These are phyloP conservation scores for Drosophila punjabiensis DNA, from an alignment of 1,140 invertebrate species.

Conservation along the genomic window DNA sequence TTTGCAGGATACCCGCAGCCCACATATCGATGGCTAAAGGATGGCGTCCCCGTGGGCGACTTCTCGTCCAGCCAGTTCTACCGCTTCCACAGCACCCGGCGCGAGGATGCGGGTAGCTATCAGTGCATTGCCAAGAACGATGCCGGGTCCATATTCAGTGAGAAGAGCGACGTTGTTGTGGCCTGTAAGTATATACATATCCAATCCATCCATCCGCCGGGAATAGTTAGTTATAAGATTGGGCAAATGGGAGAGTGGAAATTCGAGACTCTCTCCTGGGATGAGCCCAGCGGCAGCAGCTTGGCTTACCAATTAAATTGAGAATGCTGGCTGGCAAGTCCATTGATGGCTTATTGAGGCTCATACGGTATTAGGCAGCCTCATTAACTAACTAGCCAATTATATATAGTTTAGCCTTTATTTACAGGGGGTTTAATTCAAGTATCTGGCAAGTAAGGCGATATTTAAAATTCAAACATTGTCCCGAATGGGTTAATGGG, in stretches of 20 bases:
- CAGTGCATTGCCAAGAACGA: conserved; percentile 96
- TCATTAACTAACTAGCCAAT: conserved; percentile 6
- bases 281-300: background rate
- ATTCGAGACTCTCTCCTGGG: conserved; percentile 7
- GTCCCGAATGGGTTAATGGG: background rate
- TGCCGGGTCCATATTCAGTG: conserved; percentile 95
- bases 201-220: background rate
- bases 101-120: conserved; percentile 94
- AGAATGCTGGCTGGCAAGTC: background rate
- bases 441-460: background rate
- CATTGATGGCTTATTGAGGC: background rate
- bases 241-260: conserved; percentile 1
- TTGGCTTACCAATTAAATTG: conserved; percentile 25
- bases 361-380: background rate
- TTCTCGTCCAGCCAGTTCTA: conserved; percentile 92
- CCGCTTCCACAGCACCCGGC: conserved; percentile 91
- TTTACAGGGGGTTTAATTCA: background rate
- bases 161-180: conserved; percentile 93
- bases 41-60: conserved; percentile 90
- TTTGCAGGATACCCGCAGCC: conserved; percentile 93
- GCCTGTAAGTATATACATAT: conserved; percentile 91
- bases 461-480: background rate
- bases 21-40: conserved; percentile 95
- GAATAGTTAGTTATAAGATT: conserved; percentile 1
- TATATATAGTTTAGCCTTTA: background rate